Percentiles rank a stretch among this genome's conserved stretches.
Evolutionary conservation across 2,797 vertebrate genomes (phyloP).

Genomic region (Aselliscus stoliczkanus): DNA sequence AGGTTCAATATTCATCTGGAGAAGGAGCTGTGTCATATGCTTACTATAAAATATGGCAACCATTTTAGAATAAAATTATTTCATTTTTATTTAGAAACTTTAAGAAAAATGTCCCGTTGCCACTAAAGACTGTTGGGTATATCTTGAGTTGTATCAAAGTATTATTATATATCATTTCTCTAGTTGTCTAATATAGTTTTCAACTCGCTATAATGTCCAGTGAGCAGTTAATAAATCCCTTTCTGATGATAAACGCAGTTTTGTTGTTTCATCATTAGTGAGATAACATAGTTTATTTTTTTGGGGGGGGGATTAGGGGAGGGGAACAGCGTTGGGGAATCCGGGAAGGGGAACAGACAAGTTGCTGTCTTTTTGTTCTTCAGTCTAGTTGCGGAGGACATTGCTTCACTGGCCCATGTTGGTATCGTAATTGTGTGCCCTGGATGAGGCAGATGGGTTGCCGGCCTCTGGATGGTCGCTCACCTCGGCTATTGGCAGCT

Average conservation of each 20-base stretch:
- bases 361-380: too few relatives aligned
- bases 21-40: not conserved
- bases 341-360: too few relatives aligned
- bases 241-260: not conserved
- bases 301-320: too few relatives aligned
- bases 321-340: too few relatives aligned
- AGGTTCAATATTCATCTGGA: not conserved
- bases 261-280: slow-evolving; percentile 28
- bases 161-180: not conserved
- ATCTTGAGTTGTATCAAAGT: not conserved
- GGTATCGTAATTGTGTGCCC: too few relatives aligned
- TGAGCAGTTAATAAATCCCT: not conserved
- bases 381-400: too few relatives aligned
- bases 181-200: not conserved
- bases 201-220: not conserved
- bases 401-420: too few relatives aligned
- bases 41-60: not conserved
- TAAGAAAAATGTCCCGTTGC: not conserved
- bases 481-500: too few relatives aligned
- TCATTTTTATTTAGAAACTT: not conserved
- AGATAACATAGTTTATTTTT: too few relatives aligned
- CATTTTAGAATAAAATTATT: not conserved
- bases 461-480: too few relatives aligned
- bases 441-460: too few relatives aligned
- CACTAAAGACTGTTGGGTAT: not conserved